These are phyloP conservation scores for Brachionus calyciflorus DNA, from an alignment of 1,140 invertebrate genomes.

Conservation along the genomic window DNA sequence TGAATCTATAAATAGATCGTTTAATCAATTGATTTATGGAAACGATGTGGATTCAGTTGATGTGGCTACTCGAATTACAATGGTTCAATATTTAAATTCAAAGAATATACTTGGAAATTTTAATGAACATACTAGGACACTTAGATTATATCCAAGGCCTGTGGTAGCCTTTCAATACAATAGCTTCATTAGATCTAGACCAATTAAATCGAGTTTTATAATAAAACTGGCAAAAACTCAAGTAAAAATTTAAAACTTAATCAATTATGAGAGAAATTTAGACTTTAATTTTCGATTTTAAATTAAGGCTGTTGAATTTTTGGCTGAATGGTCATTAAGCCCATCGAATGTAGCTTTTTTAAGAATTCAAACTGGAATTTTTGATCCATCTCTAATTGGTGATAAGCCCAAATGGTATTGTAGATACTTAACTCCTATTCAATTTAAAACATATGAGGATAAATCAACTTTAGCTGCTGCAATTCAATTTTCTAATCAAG, in stretches of 20 bases:
- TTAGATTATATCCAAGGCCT: conserved; percentile 90
- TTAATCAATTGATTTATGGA: conserved; percentile 86
- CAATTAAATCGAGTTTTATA: conserved; percentile 77
- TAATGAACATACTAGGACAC: conserved; percentile 90
- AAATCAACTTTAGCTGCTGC: conserved; percentile 74
- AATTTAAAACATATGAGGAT: conserved; percentile 86
- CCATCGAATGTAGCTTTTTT: conserved; percentile 95
- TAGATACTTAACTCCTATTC: conserved; percentile 65
- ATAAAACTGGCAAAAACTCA: conserved; percentile 80
- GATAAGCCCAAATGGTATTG: conserved; percentile 89
- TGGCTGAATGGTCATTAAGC: conserved; percentile 94
- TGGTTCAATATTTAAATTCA: conserved; percentile 98
- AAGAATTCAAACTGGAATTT: conserved; percentile 88
- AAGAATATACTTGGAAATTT: conserved; percentile 94
- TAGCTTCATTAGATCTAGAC: conserved; percentile 88
- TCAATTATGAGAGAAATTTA: too few relatives aligned
- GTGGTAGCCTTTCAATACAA: conserved; percentile 98
- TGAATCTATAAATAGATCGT: conserved; percentile 52
- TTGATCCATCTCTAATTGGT: conserved; percentile 87
- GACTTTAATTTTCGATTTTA: too few relatives aligned
- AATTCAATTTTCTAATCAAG: conserved; percentile 72
- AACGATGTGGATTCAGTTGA: conserved; percentile 97
- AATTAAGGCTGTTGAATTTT: conserved; percentile 92
- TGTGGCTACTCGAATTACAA: conserved; percentile 93
- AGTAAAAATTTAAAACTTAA: conserved; percentile 57